Percentiles rank a stretch among this genome's conserved stretches.
phyloP scores from a whole-genome alignment of 1,140 invertebrate genomes.

The Drosophila arawakana region DNA sequence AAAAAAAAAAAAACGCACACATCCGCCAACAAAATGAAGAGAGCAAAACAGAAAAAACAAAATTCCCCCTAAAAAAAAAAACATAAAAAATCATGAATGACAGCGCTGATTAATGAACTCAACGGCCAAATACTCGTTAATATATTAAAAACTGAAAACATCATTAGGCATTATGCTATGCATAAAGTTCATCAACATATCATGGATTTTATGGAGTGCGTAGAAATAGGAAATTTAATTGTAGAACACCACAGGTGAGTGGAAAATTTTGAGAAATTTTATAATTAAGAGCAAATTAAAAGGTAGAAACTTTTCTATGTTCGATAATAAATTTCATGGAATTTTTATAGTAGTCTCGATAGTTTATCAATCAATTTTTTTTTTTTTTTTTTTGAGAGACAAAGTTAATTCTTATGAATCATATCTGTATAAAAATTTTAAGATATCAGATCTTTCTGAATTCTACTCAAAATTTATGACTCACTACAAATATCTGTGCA shows the following conservation, averaged over 20 bases:
- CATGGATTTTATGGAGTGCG: neutral
- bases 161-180: slow-evolving; percentile 76
- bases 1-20: slow-evolving; percentile 45
- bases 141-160: slow-evolving; percentile 32
- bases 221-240: neutral
- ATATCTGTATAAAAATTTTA: no score
- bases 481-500: no score
- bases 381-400: no score
- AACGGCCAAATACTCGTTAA: slow-evolving; percentile 17
- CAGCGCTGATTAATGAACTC: slow-evolving; percentile 71
- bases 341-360: no score
- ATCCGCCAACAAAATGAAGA: slow-evolving; percentile 57
- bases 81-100: slow-evolving; percentile 49
- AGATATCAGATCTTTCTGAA: no score
- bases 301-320: no score
- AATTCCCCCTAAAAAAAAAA: no score
- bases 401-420: no score
- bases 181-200: slow-evolving; percentile 13
- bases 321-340: no score
- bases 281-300: neutral
- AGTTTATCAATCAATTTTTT: no score
- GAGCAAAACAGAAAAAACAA: slow-evolving; percentile 27
- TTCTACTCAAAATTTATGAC: no score
- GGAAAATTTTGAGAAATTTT: neutral
- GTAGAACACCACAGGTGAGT: no score